Evolutionary conservation across 2,113 vertebrate species (phyloP), one percentile per base, ranked within the genome.

Genomic region (Egretta garzetta): DNA sequence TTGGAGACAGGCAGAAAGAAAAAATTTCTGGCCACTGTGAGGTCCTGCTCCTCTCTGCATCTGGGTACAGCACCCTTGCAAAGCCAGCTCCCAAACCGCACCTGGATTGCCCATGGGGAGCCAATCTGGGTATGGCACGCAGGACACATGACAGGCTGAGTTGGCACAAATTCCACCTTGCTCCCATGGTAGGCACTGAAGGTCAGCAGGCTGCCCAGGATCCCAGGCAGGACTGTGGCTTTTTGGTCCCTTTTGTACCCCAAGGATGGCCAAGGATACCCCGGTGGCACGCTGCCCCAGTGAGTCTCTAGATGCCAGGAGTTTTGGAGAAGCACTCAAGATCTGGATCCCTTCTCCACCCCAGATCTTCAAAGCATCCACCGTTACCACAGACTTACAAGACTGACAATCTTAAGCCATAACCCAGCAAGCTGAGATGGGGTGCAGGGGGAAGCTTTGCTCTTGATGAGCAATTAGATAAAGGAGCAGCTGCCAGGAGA

Each of bases 231-330:
- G 4, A 66, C 1, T 6, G 3, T 32, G 55, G 11, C 14, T 2
- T 0, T 76, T 79, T 75, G 33, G 53, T 53, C 49, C 32, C n/a
- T 82, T 85, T 67, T 52, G 22, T 16, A 72, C 17, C 13, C 55
- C 41, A 77, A 53, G 45, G 55, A 62, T 33, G 10, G 50, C 30
- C 68, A 75, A 70, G 59, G n/a, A 37, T 8, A 63, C 37, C n/a
- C 1, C 14, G 6, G 0, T 35, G 21, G 21, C 32, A 59, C 0
- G 0, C 37, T 28, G 52, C 64, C 12, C 26, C 15, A 12, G 35
- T 14, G 43, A 80, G 24, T 41, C 24, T 59, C 80, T 52, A n/a
- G 15, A 58, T 14, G 10, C 15, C 24, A 18, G 32, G 17, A 74
- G 23, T 7, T 43, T 71, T 89, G 37, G 37, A 86, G 45, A 35